Conservation (phyloP, 2,113 vertebrate species). For the Ellobius talpinus region DNA sequence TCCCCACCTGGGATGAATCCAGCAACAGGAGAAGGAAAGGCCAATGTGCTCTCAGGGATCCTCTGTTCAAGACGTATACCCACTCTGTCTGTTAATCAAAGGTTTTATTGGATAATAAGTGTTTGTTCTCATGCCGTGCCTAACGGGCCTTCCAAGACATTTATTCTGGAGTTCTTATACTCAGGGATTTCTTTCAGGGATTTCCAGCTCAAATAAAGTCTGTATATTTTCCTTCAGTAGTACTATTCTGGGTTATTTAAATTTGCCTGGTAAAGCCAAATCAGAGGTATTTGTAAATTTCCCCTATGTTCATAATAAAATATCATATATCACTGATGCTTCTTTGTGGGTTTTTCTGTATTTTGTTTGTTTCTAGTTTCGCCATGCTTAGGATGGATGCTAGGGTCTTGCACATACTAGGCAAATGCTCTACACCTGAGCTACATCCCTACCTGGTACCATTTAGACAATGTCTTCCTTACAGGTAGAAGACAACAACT, state of each 20-base stretch:
- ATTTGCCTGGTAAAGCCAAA: slow-evolving; percentile 39
- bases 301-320: slow-evolving; percentile 71
- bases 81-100: not conserved
- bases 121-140: not conserved
- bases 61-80: not conserved
- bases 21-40: not conserved
- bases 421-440: not conserved
- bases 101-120: not conserved
- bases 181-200: slow-evolving; percentile 49
- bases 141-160: not conserved
- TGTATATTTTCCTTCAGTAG: not conserved
- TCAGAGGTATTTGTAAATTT: slow-evolving; percentile 68
- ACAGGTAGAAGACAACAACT: slow-evolving; percentile 1
- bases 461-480: not conserved
- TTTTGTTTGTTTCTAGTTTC: not conserved
- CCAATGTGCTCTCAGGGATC: not conserved
- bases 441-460: not conserved
- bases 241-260: slow-evolving; percentile 45
- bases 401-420: not conserved
- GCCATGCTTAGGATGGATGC: not conserved
- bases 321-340: not conserved
- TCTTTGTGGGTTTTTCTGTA: not conserved
- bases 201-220: not conserved
- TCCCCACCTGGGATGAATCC: not conserved
- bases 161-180: not conserved